phyloP scores from a whole-genome alignment of 2,113 vertebrate species.

The Corythaeola cristata region DNA sequence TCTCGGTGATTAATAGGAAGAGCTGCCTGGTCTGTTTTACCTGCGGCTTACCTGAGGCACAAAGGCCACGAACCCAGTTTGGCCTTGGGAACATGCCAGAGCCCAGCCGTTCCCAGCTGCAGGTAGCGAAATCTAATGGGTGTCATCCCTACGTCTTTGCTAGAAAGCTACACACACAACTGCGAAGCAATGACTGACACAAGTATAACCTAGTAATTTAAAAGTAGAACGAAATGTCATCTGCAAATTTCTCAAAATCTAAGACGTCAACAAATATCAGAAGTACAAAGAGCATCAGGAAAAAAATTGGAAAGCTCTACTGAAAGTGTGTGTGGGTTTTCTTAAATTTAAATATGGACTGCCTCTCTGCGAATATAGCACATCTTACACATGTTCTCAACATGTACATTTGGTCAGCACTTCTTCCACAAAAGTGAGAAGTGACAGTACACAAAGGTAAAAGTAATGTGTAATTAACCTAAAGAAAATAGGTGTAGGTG shows the following conservation, averaged over 20 bases:
- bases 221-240: background rate
- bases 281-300: background rate
- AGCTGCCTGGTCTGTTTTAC: background rate
- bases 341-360: background rate
- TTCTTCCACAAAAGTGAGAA: background rate
- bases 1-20: background rate
- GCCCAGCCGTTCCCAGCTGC: background rate
- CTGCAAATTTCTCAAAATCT: background rate
- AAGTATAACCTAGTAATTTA: background rate
- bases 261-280: background rate
- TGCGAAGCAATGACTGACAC: background rate
- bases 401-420: background rate
- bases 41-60: background rate
- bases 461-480: background rate
- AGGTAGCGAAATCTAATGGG: background rate
- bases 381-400: background rate
- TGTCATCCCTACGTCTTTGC: background rate
- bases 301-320: background rate
- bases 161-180: background rate
- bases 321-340: background rate
- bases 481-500: background rate
- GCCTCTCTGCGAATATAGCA: background rate
- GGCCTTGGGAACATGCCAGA: background rate
- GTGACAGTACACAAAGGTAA: background rate
- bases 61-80: background rate